Base-by-base conservation (phyloP, 1,140 invertebrate species). In the Pinna nobilis region DNA sequence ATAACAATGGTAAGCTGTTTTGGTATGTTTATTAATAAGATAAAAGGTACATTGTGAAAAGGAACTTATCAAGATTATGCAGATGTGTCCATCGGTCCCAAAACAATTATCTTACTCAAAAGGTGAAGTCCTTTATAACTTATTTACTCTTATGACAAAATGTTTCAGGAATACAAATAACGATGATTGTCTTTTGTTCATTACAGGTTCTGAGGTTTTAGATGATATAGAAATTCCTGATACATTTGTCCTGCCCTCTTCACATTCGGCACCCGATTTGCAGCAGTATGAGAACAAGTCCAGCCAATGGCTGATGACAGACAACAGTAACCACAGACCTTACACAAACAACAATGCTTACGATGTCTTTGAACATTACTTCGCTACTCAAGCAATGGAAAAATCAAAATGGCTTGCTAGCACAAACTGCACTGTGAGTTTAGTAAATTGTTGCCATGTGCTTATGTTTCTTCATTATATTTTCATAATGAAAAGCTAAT, bases 221-320 rank as follows among this genome's bases (percentile, higher is more conserved):
- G n/a, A n/a, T 9, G 55, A 59, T 33, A 35, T 32, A 7, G 55
- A 59, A 4, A 35, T 59, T 33, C 55, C 33, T 2, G 30, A n/a
- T 35, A 33, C 33, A 20, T 59, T 33, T 59, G 55, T 59, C 3
- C 20, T 69, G 39, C 20, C 66, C 11, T 28, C 55, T 3, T 59
- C 66, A 25, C 39, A 60, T 32, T 69, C 66, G 23, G 57, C 57
- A 4, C 68, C 68, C 35, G 47, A 70, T 20, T 28, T 70, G 33
- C 50, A 49, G 9, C 32, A 39, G 0, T 39, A 63, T 25, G 44
- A 63, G 35, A 33, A 32, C 6, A 41, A 33, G 23, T 39, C 35
- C 35, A 63, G 23, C 0, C 35, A 41, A 7, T 63, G 59, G 59
- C 37, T 63, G 6, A 63, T 41, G 39, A 41, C 35, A 13, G n/a